phyloP scores from a whole-genome alignment of 1,140 invertebrate genomes.

The Rhagoletis pomonella region DNA sequence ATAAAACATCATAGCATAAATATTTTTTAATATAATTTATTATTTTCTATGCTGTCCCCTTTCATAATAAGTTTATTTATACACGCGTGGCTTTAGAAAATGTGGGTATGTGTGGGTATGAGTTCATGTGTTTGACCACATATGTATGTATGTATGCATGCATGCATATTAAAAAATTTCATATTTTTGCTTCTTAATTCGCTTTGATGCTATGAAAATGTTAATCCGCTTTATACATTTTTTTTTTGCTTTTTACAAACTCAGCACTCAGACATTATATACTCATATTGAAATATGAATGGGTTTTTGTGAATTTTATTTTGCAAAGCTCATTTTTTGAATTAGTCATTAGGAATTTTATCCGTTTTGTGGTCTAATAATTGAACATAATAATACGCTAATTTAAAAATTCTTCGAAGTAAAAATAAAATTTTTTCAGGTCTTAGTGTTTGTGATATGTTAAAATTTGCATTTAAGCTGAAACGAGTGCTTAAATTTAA shows the following conservation, averaged over 20 bases:
- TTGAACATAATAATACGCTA: neutral
- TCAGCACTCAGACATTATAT: neutral
- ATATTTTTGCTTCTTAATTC: neutral
- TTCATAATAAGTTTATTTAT: neutral
- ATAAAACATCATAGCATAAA: neutral
- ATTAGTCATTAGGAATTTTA: neutral
- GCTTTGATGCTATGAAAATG: constrained; percentile 5
- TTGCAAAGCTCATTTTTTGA: neutral
- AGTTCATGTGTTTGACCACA: neutral
- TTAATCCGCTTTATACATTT: neutral
- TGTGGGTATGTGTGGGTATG: neutral
- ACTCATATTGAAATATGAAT: neutral
- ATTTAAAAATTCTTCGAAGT: neutral
- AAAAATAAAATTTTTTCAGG: too few relatives aligned
- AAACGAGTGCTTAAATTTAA: too few relatives aligned
- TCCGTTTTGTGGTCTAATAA: constrained; percentile 17
- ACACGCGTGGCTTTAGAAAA: neutral
- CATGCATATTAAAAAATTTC: constrained; percentile 1
- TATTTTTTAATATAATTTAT: constrained; percentile 32
- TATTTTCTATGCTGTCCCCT: neutral
- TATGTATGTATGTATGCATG: neutral
- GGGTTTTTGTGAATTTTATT: neutral
- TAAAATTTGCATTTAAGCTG: too few relatives aligned
- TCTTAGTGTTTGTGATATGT: too few relatives aligned
- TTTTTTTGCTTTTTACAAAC: neutral